Evolutionary conservation across 2,888 invertebrate genomes (phyloP), one percentile per base, ranked within the genome.

Genomic region (Dicycla oo): DNA sequence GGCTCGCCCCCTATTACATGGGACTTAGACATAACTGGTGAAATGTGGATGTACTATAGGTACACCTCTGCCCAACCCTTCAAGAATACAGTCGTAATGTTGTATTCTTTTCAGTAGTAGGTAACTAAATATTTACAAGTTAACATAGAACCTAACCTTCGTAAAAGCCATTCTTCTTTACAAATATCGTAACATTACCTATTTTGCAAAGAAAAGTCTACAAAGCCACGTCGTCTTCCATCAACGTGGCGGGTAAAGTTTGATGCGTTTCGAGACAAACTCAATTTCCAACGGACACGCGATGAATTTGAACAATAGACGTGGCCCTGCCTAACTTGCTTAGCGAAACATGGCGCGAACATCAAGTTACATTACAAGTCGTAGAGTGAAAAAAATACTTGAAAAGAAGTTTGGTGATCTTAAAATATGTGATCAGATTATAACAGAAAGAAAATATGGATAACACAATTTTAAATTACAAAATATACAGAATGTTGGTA

Each of bases 231-330:
- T 1, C 38, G n/a, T 64, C 43, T 69, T 73, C 60, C 60, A 67
- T 80, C 69, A 69, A 49, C 43, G 13, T 20, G 47, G 18, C 63
- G 23, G 72, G 1, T 45, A 10, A 85, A 85, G 58, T 82, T 77
- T 63, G 80, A 80, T 80, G 68, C 70, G 70, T 77, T 65, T 62
- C 60, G 34, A 54, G 60, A 49, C 34, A 74, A 84, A 84, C 75
- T 82, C 66, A 80, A 85, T 85, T 82, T 80, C n/a, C 54, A 51
- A 45, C 53, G 69, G 67, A 80, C 69, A 71, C 63, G 74, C 51
- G 67, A 68, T 69, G 82, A 83, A 82, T 84, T 73, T 75, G 53
- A 77, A 80, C 71, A 73, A 71, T 73, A 73, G 75, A 74, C 62
- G 5, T 43, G 13, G 3, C 43, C 20, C 45, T 54, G n/a, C 49